Evolutionary conservation across 2,113 vertebrate species (phyloP).

Genomic region (Chloroceryle aenea): DNA sequence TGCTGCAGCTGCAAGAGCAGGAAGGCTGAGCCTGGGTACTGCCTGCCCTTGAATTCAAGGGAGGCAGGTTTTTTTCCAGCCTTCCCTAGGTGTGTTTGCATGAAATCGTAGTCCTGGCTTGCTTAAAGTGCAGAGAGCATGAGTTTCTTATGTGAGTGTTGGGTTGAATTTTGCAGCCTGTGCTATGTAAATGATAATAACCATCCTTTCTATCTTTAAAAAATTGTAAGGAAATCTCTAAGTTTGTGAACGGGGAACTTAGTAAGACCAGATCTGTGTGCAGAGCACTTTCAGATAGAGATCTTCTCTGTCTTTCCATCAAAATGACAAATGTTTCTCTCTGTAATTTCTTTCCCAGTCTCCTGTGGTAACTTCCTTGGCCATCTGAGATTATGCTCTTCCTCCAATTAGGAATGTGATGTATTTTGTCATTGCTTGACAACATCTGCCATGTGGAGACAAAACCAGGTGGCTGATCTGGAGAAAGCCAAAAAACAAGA

Average conservation of each 20-base stretch:
- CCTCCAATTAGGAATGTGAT: conserved; percentile 57
- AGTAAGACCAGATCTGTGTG: neutral
- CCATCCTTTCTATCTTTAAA: neutral
- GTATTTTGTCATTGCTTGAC: conserved; percentile 70
- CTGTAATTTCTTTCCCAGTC: conserved; percentile 42
- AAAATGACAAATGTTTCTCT: conserved; percentile 1
- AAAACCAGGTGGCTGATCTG: conserved; percentile 70
- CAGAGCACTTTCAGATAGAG: neutral
- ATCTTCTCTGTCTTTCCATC: neutral
- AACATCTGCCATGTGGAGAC: conserved; percentile 73
- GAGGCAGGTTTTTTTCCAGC: neutral
- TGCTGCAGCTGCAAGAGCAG: neutral
- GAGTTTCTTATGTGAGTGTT: neutral
- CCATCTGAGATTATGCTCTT: conserved; percentile 58
- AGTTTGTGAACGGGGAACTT: neutral
- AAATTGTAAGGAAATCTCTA: neutral
- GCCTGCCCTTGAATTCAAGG: neutral
- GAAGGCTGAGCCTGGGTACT: neutral
- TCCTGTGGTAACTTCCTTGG: conserved; percentile 46
- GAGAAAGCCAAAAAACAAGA: conserved; percentile 32
- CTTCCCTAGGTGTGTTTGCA: neutral
- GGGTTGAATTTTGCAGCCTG: neutral
- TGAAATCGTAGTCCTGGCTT: neutral
- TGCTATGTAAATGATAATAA: neutral
- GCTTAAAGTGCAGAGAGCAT: neutral